Evolutionary conservation across 2,888 invertebrate species (phyloP).

Genomic region (Caenorhabditis sp.): DNA sequence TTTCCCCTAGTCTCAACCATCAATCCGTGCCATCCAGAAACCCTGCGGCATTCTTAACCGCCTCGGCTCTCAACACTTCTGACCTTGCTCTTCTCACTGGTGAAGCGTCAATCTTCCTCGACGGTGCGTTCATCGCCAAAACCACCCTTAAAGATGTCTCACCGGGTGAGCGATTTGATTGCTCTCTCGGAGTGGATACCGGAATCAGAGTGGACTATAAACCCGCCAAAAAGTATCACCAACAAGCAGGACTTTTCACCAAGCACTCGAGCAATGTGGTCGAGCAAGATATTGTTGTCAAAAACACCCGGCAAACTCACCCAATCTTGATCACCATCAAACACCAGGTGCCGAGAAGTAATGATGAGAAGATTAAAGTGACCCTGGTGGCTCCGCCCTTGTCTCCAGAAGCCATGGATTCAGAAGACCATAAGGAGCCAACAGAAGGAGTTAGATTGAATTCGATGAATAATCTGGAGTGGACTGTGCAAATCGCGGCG

Average conservation of each 20-base stretch:
- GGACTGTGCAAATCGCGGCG: constrained; percentile 36
- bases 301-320: constrained; percentile 52
- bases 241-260: constrained; percentile 59
- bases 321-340: constrained; percentile 52
- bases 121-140: constrained; percentile 61
- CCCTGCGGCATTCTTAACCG: constrained; percentile 58
- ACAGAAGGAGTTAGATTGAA: constrained; percentile 37
- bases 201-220: constrained; percentile 72
- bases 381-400: constrained; percentile 29
- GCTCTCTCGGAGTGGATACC: constrained; percentile 72
- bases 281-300: constrained; percentile 57
- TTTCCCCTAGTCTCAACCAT: constrained; percentile 70
- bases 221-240: constrained; percentile 71
- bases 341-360: constrained; percentile 60
- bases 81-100: constrained; percentile 57
- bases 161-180: constrained; percentile 27
- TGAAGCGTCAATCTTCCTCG: constrained; percentile 58
- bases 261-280: constrained; percentile 45
- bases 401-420: constrained; percentile 9
- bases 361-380: constrained; percentile 66
- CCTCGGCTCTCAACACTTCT: constrained; percentile 56
- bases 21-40: constrained; percentile 70
- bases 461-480: constrained; percentile 51
- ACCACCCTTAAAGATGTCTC: constrained; percentile 51
- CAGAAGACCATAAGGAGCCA: constrained; percentile 21